Evolutionary conservation across 2,797 vertebrate genomes (phyloP).

Genomic region (Artibeus lituratus): DNA sequence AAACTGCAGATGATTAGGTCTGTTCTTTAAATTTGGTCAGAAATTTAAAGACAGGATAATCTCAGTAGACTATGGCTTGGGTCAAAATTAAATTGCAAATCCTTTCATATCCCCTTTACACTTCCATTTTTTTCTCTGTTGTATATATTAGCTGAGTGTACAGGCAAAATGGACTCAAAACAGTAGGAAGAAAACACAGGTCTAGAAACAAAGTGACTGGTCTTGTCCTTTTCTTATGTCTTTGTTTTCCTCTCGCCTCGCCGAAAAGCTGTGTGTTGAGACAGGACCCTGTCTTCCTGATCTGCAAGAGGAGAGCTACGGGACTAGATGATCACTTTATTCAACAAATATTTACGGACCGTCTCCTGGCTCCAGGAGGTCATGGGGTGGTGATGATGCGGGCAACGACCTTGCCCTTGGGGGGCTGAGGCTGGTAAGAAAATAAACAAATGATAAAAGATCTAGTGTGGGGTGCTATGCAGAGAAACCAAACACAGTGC

Average conservation of each 20-base stretch:
- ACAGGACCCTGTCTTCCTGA: not conserved
- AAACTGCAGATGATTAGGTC: not conserved
- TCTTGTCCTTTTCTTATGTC: not conserved
- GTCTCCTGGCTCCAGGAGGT: not conserved
- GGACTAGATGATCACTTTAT: not conserved
- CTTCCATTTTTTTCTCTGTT: not conserved
- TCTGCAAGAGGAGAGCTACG: not conserved
- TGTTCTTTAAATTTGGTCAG: not conserved
- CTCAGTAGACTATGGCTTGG: not conserved
- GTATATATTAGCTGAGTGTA: not conserved
- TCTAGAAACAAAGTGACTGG: not conserved
- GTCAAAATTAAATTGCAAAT: slow-evolving; percentile 5
- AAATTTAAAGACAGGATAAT: slow-evolving; percentile 31
- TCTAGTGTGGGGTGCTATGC: not conserved
- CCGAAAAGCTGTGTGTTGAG: not conserved
- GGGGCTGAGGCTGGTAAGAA: not conserved
- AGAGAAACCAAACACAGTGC: not conserved
- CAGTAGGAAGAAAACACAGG: not conserved
- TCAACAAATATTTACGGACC: not conserved
- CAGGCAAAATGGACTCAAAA: not conserved
- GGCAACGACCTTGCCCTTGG: not conserved
- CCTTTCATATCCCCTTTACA: not conserved
- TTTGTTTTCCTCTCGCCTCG: not conserved
- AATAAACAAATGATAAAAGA: not conserved
- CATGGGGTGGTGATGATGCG: not conserved